Evolutionary conservation across 2,797 vertebrate species (phyloP).

Genomic region (Ibycter americanus): DNA sequence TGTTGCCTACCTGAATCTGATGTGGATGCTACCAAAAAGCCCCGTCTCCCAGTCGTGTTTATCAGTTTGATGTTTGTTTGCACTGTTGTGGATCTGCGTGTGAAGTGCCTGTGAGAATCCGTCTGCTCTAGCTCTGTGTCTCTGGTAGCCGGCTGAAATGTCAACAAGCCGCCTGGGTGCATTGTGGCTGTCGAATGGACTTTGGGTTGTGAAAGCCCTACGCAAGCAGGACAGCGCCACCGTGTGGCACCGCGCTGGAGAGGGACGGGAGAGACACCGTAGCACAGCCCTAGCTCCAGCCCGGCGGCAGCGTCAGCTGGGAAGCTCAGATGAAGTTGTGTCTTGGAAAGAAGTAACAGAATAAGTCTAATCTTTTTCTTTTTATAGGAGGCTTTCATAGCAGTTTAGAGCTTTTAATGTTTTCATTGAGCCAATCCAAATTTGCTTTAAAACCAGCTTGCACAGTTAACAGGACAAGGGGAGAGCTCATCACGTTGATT

Average conservation of each 20-base stretch:
- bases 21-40: not conserved
- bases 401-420: not conserved
- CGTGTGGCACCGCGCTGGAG: not conserved
- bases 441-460: not conserved
- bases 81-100: not conserved
- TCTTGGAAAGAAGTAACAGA: not conserved
- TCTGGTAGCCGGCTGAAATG: not conserved
- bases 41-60: not conserved
- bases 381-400: not conserved
- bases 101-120: not conserved
- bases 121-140: not conserved
- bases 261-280: not conserved
- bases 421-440: not conserved
- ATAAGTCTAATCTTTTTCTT: not conserved
- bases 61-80: not conserved
- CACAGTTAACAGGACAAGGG: not conserved
- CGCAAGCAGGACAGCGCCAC: constrained; percentile 5
- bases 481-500: not conserved
- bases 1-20: not conserved
- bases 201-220: not conserved
- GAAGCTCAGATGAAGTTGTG: fast-evolving
- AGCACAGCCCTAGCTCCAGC: not conserved
- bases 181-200: not conserved
- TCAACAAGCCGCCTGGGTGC: not conserved
- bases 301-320: not conserved